Evolutionary conservation across 1,140 invertebrate genomes (phyloP).

Genomic region (Lanistes nyassanus): DNA sequence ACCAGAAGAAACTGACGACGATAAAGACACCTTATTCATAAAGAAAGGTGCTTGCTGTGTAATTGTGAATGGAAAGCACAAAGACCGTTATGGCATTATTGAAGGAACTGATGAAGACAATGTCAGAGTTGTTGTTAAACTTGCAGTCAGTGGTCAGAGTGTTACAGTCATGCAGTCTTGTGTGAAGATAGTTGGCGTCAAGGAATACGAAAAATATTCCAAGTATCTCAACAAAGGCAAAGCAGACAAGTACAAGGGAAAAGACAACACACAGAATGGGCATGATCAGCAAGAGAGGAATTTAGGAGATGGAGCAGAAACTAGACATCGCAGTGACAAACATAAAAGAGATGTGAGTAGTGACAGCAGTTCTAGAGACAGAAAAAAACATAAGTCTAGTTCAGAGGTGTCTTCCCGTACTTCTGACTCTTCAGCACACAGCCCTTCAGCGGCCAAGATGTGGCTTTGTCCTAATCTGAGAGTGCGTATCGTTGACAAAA

Average conservation of each 20-base stretch:
- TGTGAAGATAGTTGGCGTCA: slow-evolving; percentile 79
- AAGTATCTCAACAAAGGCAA: slow-evolving; percentile 71
- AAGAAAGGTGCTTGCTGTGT: slow-evolving; percentile 61
- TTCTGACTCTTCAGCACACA: not conserved
- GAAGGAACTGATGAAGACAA: slow-evolving; percentile 88
- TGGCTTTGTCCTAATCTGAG: slow-evolving; percentile 64
- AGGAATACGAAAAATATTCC: slow-evolving; percentile 82
- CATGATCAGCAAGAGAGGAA: slow-evolving; percentile 14
- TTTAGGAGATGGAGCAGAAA: slow-evolving; percentile 9
- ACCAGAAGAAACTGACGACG: slow-evolving; percentile 32
- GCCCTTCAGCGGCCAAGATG: slow-evolving; percentile 13
- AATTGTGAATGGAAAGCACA: slow-evolving; percentile 69
- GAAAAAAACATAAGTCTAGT: slow-evolving; percentile 26
- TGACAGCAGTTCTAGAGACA: slow-evolving; percentile 24
- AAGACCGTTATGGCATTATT: slow-evolving; percentile 83
- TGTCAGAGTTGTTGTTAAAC: slow-evolving; percentile 81
- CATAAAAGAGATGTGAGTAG: slow-evolving; percentile 25
- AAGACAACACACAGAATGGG: slow-evolving; percentile 35
- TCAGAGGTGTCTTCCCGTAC: slow-evolving; percentile 11
- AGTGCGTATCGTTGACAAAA: slow-evolving; percentile 64
- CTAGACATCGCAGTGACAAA: slow-evolving; percentile 17
- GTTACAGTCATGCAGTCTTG: slow-evolving; percentile 82
- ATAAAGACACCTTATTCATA: slow-evolving; percentile 43
- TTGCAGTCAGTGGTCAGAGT: slow-evolving; percentile 77
- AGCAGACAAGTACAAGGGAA: slow-evolving; percentile 58